These are phyloP conservation scores for Rhinella marina DNA, from an alignment of 2,797 vertebrate species.

Conservation along the genomic window DNA sequence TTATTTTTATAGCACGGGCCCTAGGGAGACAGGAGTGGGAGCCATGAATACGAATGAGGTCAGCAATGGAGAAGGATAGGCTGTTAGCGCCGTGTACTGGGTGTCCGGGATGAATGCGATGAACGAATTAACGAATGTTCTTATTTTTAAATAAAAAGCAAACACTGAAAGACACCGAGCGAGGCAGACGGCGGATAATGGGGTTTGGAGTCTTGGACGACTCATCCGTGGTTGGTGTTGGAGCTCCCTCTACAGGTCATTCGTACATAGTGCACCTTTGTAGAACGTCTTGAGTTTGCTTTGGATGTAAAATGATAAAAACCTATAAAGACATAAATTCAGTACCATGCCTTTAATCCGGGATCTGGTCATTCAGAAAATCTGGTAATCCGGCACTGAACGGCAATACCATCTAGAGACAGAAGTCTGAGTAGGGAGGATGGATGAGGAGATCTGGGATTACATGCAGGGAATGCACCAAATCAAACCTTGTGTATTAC, in stretches of 20 bases:
- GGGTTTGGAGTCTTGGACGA: background rate
- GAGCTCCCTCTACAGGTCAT: conserved; percentile 36
- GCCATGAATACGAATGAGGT: conserved; percentile 26
- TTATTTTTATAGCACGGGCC: conserved; percentile 24
- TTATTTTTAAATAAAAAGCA: conserved; percentile 31
- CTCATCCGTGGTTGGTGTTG: background rate
- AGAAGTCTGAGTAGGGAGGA: no score
- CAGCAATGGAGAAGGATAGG: conserved; percentile 7
- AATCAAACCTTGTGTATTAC: no score
- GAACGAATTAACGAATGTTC: conserved; percentile 20
- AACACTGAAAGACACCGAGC: background rate
- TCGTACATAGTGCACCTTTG: background rate
- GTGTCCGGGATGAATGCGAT: conserved; percentile 15
- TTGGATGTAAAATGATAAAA: no score
- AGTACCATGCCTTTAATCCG: no score
- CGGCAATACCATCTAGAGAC: no score
- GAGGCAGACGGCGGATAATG: background rate
- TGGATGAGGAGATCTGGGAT: no score
- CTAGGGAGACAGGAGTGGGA: background rate
- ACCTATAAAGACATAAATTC: no score
- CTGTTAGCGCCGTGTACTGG: conserved; percentile 5
- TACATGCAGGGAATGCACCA: no score
- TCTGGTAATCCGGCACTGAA: no score
- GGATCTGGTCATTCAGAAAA: no score
- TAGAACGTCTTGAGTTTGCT: no score